These are phyloP conservation scores for Sebastes hubbsi DNA, from an alignment of 2,797 vertebrate genomes.

Conservation along the genomic window DNA sequence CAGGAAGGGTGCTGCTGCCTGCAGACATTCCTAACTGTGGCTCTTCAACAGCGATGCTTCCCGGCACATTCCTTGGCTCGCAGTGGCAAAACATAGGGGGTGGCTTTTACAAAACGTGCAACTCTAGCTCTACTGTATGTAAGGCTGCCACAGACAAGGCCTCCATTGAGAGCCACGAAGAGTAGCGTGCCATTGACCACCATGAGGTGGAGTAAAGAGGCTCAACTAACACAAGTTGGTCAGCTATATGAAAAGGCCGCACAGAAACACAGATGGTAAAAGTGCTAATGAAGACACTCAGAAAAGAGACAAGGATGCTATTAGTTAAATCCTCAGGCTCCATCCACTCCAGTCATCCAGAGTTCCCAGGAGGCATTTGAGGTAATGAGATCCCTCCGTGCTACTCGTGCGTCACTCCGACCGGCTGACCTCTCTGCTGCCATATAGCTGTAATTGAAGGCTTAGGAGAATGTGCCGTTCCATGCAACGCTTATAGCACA, in stretches of 20 bases:
- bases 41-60: slow-evolving; percentile 43
- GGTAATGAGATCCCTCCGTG: slow-evolving; percentile 75
- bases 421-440: slow-evolving; percentile 60
- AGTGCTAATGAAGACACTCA: slow-evolving; percentile 51
- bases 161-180: slow-evolving; percentile 50
- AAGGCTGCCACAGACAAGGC: slow-evolving; percentile 61
- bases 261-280: slow-evolving; percentile 15
- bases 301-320: slow-evolving; percentile 48
- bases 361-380: slow-evolving; percentile 63
- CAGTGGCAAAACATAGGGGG: slow-evolving; percentile 56
- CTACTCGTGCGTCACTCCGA: slow-evolving; percentile 66
- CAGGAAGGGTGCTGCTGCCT: slow-evolving; percentile 54
- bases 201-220: neutral
- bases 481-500: slow-evolving; percentile 47
- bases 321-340: slow-evolving; percentile 62
- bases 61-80: slow-evolving; percentile 64
- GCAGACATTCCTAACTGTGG: slow-evolving; percentile 65
- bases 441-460: slow-evolving; percentile 73
- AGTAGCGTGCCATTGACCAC: neutral
- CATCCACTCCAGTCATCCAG: slow-evolving; percentile 32
- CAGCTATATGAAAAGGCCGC: neutral
- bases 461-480: slow-evolving; percentile 54
- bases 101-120: slow-evolving; percentile 58
- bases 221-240: neutral
- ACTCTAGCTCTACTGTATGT: slow-evolving; percentile 41